Conservation (phyloP, 1,140 invertebrate species). For the Danaus plexippus region DNA sequence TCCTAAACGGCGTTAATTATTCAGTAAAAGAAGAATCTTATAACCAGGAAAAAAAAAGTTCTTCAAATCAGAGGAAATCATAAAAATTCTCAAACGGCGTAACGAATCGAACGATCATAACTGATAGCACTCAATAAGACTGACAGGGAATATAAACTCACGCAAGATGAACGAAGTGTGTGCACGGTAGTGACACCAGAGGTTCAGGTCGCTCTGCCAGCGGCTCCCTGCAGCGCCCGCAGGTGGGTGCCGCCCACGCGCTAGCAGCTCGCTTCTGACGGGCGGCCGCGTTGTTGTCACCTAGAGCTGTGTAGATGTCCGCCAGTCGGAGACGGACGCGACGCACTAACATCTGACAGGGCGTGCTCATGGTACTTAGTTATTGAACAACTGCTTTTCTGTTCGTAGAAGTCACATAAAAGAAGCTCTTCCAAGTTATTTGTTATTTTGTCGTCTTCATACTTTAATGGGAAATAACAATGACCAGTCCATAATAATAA, state of each 20-base stretch:
- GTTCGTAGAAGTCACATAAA: no score
- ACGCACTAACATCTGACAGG: conserved; percentile 83
- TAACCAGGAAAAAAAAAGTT: not conserved
- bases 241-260: conserved; percentile 81
- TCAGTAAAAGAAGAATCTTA: not conserved
- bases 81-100: no score
- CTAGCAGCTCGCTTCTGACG: conserved; percentile 81
- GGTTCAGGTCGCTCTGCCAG: conserved; percentile 78
- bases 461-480: no score
- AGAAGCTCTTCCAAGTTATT: no score
- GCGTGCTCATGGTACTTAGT: no score
- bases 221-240: conserved; percentile 82
- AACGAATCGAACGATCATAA: no score
- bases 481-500: no score
- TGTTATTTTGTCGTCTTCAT: no score
- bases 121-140: no score
- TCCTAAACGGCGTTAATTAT: no score
- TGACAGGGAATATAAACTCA: conserved; percentile 40
- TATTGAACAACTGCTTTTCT: no score
- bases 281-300: conserved; percentile 83
- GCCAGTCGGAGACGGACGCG: conserved; percentile 83
- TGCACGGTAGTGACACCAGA: conserved; percentile 85
- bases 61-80: no score
- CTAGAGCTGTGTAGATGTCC: conserved; percentile 83
- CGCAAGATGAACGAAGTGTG: conserved; percentile 89